Evolutionary conservation across 2,888 invertebrate genomes (phyloP).

Genomic region (Caenorhabditis sp.): DNA sequence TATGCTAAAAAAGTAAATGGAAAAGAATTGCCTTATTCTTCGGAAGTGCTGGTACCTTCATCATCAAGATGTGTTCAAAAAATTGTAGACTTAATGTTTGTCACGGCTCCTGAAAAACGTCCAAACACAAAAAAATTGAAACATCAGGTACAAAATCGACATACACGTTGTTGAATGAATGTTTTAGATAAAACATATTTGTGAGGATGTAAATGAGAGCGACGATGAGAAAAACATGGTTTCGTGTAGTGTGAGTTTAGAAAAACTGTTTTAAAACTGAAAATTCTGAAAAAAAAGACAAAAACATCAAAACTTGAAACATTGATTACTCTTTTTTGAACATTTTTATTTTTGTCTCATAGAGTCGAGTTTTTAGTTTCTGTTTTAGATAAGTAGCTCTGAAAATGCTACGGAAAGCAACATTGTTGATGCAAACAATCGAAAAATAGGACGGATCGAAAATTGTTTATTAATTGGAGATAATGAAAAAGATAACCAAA

Average conservation of each 20-base stretch:
- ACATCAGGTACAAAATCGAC: no score
- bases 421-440: conserved; percentile 17
- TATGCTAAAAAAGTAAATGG: conserved; percentile 62
- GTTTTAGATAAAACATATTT: conserved; percentile 36
- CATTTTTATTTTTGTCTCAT: no score
- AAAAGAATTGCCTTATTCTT: conserved; percentile 70
- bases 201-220: conserved; percentile 25
- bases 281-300: no score
- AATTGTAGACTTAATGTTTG: conserved; percentile 70
- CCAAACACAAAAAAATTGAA: conserved; percentile 56
- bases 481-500: conserved; percentile 20
- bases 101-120: conserved; percentile 60
- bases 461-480: conserved; percentile 24
- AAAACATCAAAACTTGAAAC: no score
- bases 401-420: conserved; percentile 15
- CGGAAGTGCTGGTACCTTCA: conserved; percentile 68
- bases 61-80: conserved; percentile 68
- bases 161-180: no score
- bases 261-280: no score
- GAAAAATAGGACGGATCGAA: conserved; percentile 38
- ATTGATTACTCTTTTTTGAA: no score
- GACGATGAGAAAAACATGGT: conserved; percentile 19
- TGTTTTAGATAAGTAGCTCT: conserved; percentile 40
- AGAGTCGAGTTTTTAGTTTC: no score
- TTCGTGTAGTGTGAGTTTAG: conserved; percentile 33